Percentiles rank a stretch among this genome's conserved stretches.
Conservation (phyloP, 1,140 invertebrate species). For the Zophobas morio region DNA sequence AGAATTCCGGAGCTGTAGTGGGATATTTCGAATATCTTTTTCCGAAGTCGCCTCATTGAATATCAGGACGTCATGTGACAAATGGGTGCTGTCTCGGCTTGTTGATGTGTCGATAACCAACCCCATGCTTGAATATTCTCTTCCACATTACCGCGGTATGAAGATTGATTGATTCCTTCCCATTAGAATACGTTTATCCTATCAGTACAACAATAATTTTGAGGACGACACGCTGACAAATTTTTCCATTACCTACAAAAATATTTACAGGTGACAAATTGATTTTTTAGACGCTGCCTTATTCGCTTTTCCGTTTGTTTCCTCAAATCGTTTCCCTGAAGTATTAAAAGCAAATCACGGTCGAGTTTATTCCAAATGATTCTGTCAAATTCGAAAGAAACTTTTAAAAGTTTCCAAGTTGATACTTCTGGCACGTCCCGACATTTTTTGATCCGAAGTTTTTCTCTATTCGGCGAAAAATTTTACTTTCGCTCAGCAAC, state of each 20-base stretch:
- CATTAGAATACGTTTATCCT: constrained; percentile 35
- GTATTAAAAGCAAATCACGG: constrained; percentile 32
- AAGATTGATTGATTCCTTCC: constrained; percentile 41
- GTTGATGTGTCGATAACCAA: constrained; percentile 40
- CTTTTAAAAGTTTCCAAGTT: constrained; percentile 32
- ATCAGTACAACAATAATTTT: constrained; percentile 32
- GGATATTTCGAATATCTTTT: constrained; percentile 55
- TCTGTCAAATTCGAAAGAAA: constrained; percentile 39
- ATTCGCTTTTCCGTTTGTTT: constrained; percentile 3
- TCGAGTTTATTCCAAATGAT: constrained; percentile 29
- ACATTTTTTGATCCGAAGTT: constrained; percentile 16
- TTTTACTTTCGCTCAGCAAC: constrained; percentile 31
- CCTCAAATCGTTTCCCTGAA: constrained; percentile 13
- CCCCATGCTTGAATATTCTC: constrained; percentile 33
- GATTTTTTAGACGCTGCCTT: constrained; percentile 9
- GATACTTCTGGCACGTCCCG: constrained; percentile 16
- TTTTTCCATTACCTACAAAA: constrained; percentile 22
- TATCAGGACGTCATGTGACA: constrained; percentile 48
- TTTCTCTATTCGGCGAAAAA: constrained; percentile 28
- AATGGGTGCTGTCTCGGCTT: constrained; percentile 44
- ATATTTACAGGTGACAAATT: constrained; percentile 27
- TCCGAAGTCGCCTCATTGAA: constrained; percentile 52
- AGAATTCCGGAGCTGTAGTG: constrained; percentile 47
- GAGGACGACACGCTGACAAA: constrained; percentile 14
- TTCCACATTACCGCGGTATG: constrained; percentile 35